Conservation (phyloP, 2,797 vertebrate genomes). For the Apogon hyalosoma region DNA sequence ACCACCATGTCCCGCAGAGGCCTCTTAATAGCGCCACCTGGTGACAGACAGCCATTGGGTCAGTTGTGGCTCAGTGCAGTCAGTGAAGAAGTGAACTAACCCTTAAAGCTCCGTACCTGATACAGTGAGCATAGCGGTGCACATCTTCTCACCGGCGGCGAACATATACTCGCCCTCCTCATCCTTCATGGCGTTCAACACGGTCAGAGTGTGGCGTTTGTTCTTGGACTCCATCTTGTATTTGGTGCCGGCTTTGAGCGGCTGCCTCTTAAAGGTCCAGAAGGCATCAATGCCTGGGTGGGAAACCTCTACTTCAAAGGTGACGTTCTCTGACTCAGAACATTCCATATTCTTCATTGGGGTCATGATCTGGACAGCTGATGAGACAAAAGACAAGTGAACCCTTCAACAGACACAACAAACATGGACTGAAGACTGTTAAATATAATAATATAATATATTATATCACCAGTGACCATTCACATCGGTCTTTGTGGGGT, state of each 20-base stretch:
- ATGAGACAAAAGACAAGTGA: not conserved
- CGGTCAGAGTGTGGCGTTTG: conserved; percentile 89
- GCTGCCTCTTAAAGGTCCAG: conserved; percentile 93
- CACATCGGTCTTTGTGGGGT: too few species aligned
- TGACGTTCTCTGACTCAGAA: conserved; percentile 96
- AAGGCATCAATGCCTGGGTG: conserved; percentile 92
- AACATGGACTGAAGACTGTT: too few species aligned
- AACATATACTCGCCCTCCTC: conserved; percentile 96
- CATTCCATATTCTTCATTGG: conserved; percentile 91
- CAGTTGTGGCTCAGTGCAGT: not conserved
- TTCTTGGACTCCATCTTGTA: conserved; percentile 92
- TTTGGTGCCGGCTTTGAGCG: conserved; percentile 88
- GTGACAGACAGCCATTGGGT: not conserved
- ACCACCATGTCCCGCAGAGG: conserved; percentile 92
- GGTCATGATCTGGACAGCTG: conserved; percentile 92
- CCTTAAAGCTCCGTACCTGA: conserved; percentile 83
- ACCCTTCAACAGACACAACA: not conserved
- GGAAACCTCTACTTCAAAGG: conserved; percentile 92
- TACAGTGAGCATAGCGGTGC: conserved; percentile 91
- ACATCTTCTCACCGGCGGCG: conserved; percentile 94
- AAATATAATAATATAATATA: too few species aligned
- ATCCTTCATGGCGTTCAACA: conserved; percentile 95
- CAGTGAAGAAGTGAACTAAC: too few species aligned
- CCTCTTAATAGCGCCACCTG: conserved; percentile 96
- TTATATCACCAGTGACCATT: too few species aligned